Evolutionary conservation across 2,888 invertebrate species (phyloP), one percentile per base, ranked within the genome.

Genomic region (Coleophora flavipennella): DNA sequence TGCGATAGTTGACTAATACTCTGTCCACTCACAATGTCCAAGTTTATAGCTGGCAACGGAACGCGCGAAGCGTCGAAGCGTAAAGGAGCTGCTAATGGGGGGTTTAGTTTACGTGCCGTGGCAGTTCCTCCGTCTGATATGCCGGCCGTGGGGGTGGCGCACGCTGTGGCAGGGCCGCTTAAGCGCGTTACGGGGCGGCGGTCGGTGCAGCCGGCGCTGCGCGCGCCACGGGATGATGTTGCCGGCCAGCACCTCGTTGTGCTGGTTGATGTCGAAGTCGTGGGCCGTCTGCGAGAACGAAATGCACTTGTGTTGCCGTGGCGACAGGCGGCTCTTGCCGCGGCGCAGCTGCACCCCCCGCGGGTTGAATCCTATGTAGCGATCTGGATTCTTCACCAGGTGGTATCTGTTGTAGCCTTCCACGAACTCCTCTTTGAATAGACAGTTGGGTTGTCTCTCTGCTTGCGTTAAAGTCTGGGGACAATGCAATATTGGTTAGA

Each of bases 351-450:
- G 89, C 53, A 73, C 62, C 39, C 90, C 90, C 49, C 75, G 72
- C 55, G 79, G 78, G 75, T 88, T 89, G 86, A 90, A 90, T 53
- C 89, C 89, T 62, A 90, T 83, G 72, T 85, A 89, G 56, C 87
- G 87, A 60, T 86, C 80, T 55, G 70, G 69, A 73, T 89, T 85
- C 56, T 79, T 86, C 66, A 83, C 88, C 62, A 89, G 86, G 56
- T 81, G 84, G 77, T 89, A 90, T 70, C 86, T 85, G 76, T 87
- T 86, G 81, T 89, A 90, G 62, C 87, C 87, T 60, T 86, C 86
- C 60, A 86, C 77, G 79, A 87, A 86, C 58, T 85, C 86, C 75
- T 90, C 90, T 74, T 86, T 86, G 85, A 89, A 90, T 56, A 88
- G 85, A 70, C 90, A 90, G 69, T 78, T 86, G 55, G 83, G 73